Evolutionary conservation across 2,888 invertebrate species (phyloP).

Genomic region (Byasa hedistus): DNA sequence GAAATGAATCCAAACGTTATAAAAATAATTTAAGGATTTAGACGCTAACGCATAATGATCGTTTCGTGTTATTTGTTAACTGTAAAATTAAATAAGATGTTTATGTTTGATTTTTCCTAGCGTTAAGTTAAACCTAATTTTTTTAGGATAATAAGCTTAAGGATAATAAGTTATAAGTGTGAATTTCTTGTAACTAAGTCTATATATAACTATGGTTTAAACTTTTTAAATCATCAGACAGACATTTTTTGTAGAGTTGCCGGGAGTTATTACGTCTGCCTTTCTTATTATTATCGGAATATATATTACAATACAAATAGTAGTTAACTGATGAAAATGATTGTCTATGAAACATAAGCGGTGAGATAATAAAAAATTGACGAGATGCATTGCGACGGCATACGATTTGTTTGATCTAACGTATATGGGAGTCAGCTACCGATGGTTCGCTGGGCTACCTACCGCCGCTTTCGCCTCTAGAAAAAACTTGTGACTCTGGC

Average conservation of each 20-base stretch:
- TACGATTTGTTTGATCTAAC: slow-evolving; percentile 79
- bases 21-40: not conserved
- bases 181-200: too few species aligned
- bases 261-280: not conserved
- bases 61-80: not conserved
- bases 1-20: not conserved
- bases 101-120: not conserved
- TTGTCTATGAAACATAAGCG: slow-evolving; percentile 12
- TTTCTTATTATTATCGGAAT: not conserved
- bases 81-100: too few species aligned
- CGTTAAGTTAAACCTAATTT: too few species aligned
- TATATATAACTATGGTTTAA: too few species aligned
- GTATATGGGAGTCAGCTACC: slow-evolving; percentile 75
- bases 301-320: not conserved
- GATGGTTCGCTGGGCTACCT: slow-evolving; percentile 78
- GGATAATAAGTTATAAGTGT: too few species aligned
- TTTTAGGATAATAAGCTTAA: too few species aligned
- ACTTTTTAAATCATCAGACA: too few species aligned
- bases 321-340: not conserved
- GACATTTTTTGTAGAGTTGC: too few species aligned
- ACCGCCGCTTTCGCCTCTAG: slow-evolving; percentile 64
- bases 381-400: slow-evolving; percentile 68
- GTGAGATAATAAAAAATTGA: slow-evolving; percentile 56
- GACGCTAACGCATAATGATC: not conserved
- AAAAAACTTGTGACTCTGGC: slow-evolving; percentile 67